Evolutionary conservation across 2,113 vertebrate genomes (phyloP).

Genomic region (Apteryx owenii): DNA sequence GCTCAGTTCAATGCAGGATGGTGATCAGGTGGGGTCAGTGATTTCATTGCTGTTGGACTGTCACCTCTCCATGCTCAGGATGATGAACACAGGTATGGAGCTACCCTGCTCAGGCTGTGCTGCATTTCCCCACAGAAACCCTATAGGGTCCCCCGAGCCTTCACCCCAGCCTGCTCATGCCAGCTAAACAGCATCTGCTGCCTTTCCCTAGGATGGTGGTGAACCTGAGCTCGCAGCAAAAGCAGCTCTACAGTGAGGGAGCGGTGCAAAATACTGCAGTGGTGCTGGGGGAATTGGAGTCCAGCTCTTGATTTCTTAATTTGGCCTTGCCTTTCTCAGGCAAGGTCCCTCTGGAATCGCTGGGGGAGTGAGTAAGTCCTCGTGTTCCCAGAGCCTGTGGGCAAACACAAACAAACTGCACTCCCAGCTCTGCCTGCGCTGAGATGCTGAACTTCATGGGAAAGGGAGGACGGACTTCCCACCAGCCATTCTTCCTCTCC

Average conservation of each 20-base stretch:
- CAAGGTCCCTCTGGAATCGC: not conserved
- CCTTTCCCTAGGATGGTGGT: not conserved
- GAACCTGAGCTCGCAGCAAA: fast-evolving
- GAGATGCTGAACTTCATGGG: fast-evolving
- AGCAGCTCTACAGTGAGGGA: fast-evolving
- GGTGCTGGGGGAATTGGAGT: not conserved
- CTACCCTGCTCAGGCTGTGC: too few species aligned
- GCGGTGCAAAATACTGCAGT: not conserved
- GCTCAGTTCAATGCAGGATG: too few species aligned
- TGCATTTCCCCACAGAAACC: too few species aligned
- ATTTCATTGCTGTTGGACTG: too few species aligned
- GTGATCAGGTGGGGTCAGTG: too few species aligned
- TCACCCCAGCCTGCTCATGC: not conserved
- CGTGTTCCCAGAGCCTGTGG: not conserved
- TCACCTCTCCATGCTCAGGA: too few species aligned
- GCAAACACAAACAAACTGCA: fast-evolving
- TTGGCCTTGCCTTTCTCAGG: not conserved
- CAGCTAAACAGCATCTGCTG: fast-evolving
- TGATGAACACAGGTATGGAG: too few species aligned
- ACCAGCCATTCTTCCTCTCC: not conserved
- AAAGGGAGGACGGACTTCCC: not conserved
- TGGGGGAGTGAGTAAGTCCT: not conserved
- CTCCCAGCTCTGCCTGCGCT: fast-evolving
- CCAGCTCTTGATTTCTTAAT: not conserved
- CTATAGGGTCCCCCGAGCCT: too few species aligned